These are phyloP conservation scores for Catocala nupta DNA, from an alignment of 2,888 invertebrate genomes.

Conservation along the genomic window DNA sequence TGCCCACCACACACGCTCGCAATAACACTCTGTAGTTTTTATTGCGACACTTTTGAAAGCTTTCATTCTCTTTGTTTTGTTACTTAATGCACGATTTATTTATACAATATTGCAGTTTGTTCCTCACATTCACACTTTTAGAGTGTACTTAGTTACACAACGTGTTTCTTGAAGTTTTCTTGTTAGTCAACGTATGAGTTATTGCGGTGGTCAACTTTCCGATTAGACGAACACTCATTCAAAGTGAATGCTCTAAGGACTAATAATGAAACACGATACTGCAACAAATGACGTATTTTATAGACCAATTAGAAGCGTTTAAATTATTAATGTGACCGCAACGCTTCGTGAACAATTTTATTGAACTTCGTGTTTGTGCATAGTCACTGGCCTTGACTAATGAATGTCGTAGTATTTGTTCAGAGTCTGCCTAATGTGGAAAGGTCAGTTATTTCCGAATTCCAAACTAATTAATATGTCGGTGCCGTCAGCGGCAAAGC, in stretches of 20 bases:
- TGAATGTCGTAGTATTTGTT: not conserved
- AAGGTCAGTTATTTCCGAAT: constrained; percentile 29
- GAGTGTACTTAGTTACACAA: not conserved
- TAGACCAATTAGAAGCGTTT: constrained; percentile 8
- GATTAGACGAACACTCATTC: constrained; percentile 1
- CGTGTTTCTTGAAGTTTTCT: not conserved
- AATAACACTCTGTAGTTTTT: constrained; percentile 37
- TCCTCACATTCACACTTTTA: not conserved
- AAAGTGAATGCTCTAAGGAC: not conserved
- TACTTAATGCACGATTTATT: constrained; percentile 28
- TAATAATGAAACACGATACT: constrained; percentile 1
- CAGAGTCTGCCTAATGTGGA: constrained; percentile 4
- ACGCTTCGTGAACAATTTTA: not conserved
- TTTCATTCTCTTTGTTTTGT: constrained; percentile 28
- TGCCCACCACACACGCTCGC: constrained; percentile 39
- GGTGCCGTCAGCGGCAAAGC: constrained; percentile 26
- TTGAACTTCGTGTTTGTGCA: constrained; percentile 2
- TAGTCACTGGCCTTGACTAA: constrained; percentile 6
- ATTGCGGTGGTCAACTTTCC: constrained; percentile 32
- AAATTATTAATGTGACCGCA: constrained; percentile 12
- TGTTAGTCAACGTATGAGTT: constrained; percentile 36
- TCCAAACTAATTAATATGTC: constrained; percentile 25
- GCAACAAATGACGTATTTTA: constrained; percentile 14
- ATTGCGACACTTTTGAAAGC: constrained; percentile 29
- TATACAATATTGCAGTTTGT: constrained; percentile 8